A percentile compares a stretch with the other conserved stretches of the same genome.
Evolutionary conservation across 2,797 vertebrate genomes (phyloP).

Genomic region (Calcarius lapponicus): DNA sequence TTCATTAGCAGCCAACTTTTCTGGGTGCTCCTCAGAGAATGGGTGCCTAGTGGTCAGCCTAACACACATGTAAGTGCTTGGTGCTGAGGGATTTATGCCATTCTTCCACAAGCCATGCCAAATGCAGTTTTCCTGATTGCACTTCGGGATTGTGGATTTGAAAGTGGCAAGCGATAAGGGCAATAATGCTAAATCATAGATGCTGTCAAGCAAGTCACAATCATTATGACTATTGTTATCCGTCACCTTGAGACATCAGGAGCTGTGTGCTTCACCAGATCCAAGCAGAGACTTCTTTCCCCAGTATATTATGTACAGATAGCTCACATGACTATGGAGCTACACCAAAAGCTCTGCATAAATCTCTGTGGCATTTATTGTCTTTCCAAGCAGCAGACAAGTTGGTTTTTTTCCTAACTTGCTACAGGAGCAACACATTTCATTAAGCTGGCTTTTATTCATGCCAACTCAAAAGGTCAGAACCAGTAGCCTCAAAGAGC

Average conservation of each 20-base stretch:
- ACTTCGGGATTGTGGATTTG: background rate
- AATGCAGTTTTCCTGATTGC: background rate
- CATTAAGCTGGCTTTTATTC: slow-evolving; percentile 31
- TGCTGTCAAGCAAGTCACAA: background rate
- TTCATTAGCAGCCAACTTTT: background rate
- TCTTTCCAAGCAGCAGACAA: background rate
- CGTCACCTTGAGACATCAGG: background rate
- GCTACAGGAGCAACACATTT: background rate
- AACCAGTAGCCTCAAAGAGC: slow-evolving; percentile 1
- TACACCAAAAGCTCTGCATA: background rate
- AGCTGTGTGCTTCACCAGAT: background rate
- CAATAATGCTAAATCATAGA: background rate
- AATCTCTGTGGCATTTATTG: slow-evolving; percentile 31
- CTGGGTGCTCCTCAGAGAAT: background rate
- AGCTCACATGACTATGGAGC: background rate
- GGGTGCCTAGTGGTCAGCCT: background rate
- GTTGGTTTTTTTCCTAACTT: background rate
- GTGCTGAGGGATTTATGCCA: rapidly evolving
- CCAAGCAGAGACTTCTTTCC: background rate
- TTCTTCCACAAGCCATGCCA: background rate
- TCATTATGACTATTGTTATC: background rate
- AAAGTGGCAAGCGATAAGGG: background rate
- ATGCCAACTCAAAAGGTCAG: slow-evolving; percentile 31
- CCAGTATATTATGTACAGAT: background rate
- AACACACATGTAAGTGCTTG: rapidly evolving